Base-by-base conservation (phyloP, 1,140 invertebrate species). In the Scylla paramamosain region DNA sequence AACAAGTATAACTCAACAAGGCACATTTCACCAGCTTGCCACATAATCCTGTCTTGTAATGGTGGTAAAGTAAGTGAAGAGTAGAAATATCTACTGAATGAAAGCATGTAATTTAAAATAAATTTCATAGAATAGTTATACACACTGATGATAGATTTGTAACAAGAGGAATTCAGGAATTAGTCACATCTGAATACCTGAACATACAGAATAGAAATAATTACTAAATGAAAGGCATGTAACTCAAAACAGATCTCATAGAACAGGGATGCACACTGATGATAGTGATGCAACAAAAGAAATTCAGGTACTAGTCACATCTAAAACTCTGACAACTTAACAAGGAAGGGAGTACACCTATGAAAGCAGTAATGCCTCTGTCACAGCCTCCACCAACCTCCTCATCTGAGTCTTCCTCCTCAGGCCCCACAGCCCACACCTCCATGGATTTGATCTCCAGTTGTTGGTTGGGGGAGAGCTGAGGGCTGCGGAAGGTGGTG, bases 341-440 rank as follows among this genome's bases (percentile, higher is more conserved):
- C 52, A 20, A 59, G 52, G 52, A 12, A 59, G 10, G 52, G 52
- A 59, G 16, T 20, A 59, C 52, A 20, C 16, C 16, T 59, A 28
- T 1, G 48, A 48, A 12, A 31, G 39, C 39, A 39, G 39, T 39
- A 39, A 39, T 39, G 39, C 39, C n/a, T 91, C 46, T 20, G n/a
- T n/a, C 52, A 16, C 45, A 48, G 16, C 59, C 31, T 25, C 77
- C 8, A 52, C 29, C 12, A 32, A 92, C 91, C 84, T 92, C 94
- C n/a, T 95, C 94, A 92, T 92, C 90, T 0, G 90, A 95, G 77
- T 95, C 94, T 29, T 95, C 46, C 29, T 95, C 94, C 84, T 95
- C 94, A 4, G 94, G 90, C 32, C 94, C 94, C 28, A 95, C 32
- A 6, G 90, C 94, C 94, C 94, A 95, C 7, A 95, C 94, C 82